phyloP scores from a whole-genome alignment of 2,888 invertebrate species.

The Eilema sororculum region DNA sequence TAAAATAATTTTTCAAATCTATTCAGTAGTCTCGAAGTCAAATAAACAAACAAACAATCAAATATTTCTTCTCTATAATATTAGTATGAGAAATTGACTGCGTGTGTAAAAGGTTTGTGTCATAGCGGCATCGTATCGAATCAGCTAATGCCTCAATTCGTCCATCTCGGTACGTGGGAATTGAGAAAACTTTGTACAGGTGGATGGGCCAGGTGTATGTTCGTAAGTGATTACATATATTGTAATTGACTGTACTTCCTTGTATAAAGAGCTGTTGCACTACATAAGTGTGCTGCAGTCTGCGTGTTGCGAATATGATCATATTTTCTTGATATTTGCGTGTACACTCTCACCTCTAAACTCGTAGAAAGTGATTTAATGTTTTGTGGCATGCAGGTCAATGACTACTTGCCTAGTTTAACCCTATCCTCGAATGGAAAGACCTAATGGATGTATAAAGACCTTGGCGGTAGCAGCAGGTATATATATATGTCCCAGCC shows the following conservation, averaged over 20 bases:
- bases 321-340: background rate
- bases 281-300: background rate
- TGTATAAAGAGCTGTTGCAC: constrained; percentile 11
- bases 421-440: too few species aligned
- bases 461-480: too few species aligned
- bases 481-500: too few species aligned
- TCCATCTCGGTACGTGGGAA: constrained; percentile 45
- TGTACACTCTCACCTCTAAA: background rate
- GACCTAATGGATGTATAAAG: too few species aligned
- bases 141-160: constrained; percentile 51
- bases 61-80: too few species aligned
- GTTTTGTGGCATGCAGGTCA: too few species aligned
- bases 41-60: too few species aligned
- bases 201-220: constrained; percentile 36
- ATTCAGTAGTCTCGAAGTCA: too few species aligned
- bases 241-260: constrained; percentile 8
- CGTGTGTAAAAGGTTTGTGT: constrained; percentile 49
- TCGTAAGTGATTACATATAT: constrained; percentile 13
- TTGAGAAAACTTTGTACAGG: constrained; percentile 44
- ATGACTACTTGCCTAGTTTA: background rate
- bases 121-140: constrained; percentile 52
- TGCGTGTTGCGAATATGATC: background rate
- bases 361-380: too few species aligned
- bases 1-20: too few species aligned
- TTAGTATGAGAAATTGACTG: constrained; percentile 31